A percentile compares a stretch with the other conserved stretches of the same genome.
Conservation (phyloP, 1,140 invertebrate genomes). For the Leptonema lineaticorne region DNA sequence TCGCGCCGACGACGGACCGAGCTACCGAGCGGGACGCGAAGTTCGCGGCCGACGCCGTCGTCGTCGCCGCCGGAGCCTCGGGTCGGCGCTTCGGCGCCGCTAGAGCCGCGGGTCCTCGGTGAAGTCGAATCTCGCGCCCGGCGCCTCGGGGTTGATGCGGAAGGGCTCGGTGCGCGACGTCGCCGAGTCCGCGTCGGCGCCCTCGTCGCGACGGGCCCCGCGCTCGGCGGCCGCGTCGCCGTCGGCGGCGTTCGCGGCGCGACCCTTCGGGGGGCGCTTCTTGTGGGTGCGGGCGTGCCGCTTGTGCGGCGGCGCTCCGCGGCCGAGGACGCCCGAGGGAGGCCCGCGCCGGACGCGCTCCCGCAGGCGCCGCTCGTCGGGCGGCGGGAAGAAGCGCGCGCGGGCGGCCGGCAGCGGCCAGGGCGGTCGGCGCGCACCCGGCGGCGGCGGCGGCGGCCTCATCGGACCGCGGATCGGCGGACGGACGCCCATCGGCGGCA, state of each 20-base stretch:
- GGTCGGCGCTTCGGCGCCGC: not conserved
- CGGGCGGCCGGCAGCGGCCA: not conserved
- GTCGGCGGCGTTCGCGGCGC: not conserved
- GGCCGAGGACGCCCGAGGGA: not conserved
- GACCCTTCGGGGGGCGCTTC: not conserved
- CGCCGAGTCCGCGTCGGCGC: slow-evolving; percentile 46
- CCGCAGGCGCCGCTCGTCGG: not conserved
- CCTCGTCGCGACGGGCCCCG: slow-evolving; percentile 37
- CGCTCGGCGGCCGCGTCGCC: not conserved
- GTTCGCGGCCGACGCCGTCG: not conserved
- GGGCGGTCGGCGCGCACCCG: not conserved
- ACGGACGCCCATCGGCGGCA: not conserved
- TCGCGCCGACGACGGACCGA: not conserved
- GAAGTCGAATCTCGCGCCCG: slow-evolving; percentile 5
- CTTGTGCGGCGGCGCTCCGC: not conserved
- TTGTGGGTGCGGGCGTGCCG: not conserved
- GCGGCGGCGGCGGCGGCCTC: slow-evolving; percentile 26
- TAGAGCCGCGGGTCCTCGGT: slow-evolving; percentile 18
- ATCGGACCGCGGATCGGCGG: slow-evolving; percentile 31
- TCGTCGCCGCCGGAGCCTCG: not conserved
- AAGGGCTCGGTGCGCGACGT: slow-evolving; percentile 45
- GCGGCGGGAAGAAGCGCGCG: not conserved
- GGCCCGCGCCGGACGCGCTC: not conserved
- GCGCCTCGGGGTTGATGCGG: not conserved
- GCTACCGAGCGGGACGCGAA: not conserved